Percentiles rank a stretch among this genome's conserved stretches.
Evolutionary conservation across 2,113 vertebrate species (phyloP).

Genomic region (Delphinus delphis): DNA sequence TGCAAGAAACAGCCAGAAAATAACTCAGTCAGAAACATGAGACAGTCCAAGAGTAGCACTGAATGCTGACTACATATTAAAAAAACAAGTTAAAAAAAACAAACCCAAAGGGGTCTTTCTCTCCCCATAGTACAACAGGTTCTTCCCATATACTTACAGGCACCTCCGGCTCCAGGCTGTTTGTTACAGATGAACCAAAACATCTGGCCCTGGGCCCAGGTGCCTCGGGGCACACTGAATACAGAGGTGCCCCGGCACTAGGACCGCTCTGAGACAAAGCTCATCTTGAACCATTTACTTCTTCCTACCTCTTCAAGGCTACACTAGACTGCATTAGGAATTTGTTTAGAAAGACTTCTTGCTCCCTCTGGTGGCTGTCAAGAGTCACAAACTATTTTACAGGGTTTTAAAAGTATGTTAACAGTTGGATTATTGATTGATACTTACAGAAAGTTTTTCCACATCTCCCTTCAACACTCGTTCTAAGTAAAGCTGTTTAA

Average conservation of each 20-base stretch:
- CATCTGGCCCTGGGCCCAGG: neutral
- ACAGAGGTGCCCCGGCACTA: neutral
- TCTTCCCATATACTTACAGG: neutral
- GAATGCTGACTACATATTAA: neutral
- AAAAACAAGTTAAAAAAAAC: neutral
- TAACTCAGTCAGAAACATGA: constrained; percentile 5
- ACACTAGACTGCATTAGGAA: neutral
- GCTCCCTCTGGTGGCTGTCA: constrained; percentile 83
- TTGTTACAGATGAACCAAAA: neutral
- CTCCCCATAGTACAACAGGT: neutral
- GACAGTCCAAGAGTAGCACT: neutral
- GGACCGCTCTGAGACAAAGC: neutral
- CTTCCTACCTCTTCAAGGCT: neutral
- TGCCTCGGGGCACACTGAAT: neutral
- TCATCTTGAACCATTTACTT: neutral
- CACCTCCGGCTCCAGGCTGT: neutral
- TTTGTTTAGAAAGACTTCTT: constrained; percentile 56
- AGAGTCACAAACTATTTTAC: neutral
- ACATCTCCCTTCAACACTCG: constrained; percentile 98
- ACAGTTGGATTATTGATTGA: neutral
- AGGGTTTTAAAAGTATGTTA: neutral
- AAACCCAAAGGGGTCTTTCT: neutral
- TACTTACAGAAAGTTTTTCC: constrained; percentile 97
- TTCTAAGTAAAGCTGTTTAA: constrained; percentile 98
- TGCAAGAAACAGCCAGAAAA: neutral